These are phyloP conservation scores for Microchrysa polita DNA, from an alignment of 2,888 invertebrate species.

Conservation along the genomic window DNA sequence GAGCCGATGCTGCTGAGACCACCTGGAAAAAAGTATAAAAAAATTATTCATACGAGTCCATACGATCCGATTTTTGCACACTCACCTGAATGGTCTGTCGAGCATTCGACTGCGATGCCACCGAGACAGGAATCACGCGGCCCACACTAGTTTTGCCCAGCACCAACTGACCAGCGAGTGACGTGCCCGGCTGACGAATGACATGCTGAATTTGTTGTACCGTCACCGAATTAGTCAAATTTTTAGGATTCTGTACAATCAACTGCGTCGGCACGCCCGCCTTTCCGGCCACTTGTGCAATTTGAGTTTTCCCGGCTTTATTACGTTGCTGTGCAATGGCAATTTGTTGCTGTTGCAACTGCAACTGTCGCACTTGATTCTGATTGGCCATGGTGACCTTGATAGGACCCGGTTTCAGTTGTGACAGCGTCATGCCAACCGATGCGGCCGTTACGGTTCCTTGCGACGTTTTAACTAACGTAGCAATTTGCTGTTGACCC, in stretches of 20 bases:
- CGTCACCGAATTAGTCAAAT: constrained; percentile 70
- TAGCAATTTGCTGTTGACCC: constrained; percentile 61
- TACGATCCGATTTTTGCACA: neutral
- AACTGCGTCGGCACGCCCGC: constrained; percentile 72
- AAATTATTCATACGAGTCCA: neutral
- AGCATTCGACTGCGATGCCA: constrained; percentile 67
- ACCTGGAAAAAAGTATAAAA: constrained; percentile 61
- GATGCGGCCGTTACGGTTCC: constrained; percentile 62
- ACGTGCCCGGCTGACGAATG: constrained; percentile 67
- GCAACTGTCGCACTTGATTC: constrained; percentile 73
- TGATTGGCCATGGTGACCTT: constrained; percentile 69
- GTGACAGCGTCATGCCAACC: constrained; percentile 63
- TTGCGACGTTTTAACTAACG: constrained; percentile 61
- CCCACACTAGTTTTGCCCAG: constrained; percentile 71
- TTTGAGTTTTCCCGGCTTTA: constrained; percentile 71
- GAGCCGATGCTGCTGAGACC: constrained; percentile 68
- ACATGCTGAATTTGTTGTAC: constrained; percentile 81
- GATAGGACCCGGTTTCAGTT: constrained; percentile 63
- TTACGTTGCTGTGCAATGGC: constrained; percentile 67
- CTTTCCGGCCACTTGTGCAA: constrained; percentile 60
- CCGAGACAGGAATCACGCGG: constrained; percentile 74
- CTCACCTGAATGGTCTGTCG: constrained; percentile 68
- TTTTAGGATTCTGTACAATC: constrained; percentile 73
- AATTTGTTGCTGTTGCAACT: constrained; percentile 71
- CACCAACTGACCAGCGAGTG: constrained; percentile 66